Evolutionary conservation across 2,113 vertebrate species (phyloP).

Genomic region (Cynopterus brachyotis): DNA sequence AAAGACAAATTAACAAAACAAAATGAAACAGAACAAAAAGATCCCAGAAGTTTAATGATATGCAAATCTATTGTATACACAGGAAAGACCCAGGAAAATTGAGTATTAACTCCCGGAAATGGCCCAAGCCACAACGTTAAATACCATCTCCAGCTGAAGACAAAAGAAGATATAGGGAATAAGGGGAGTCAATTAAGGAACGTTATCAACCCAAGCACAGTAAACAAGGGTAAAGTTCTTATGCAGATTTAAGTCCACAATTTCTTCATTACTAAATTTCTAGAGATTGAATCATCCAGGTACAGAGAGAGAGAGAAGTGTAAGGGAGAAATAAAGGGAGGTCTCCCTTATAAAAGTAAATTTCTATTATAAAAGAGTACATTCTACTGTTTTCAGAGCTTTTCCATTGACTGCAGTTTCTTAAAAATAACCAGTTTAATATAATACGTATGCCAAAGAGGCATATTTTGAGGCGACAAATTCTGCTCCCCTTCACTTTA

Average conservation of each 20-base stretch:
- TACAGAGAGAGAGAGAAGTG: neutral
- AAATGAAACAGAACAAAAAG: neutral
- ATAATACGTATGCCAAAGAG: neutral
- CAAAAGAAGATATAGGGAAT: neutral
- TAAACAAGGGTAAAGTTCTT: neutral
- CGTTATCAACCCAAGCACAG: neutral
- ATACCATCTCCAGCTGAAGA: neutral
- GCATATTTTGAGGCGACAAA: neutral
- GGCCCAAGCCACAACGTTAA: neutral
- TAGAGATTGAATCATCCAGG: neutral
- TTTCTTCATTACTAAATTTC: neutral
- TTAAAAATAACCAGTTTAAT: neutral
- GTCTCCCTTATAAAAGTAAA: neutral
- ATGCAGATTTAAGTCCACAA: neutral
- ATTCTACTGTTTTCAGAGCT: neutral
- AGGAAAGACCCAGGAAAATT: neutral
- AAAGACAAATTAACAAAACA: neutral
- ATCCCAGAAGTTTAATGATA: neutral
- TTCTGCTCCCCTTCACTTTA: neutral
- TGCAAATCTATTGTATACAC: neutral
- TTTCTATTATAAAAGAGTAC: neutral
- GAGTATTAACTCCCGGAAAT: neutral
- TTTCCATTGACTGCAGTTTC: neutral
- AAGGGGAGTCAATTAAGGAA: neutral
- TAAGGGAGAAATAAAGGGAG: neutral